Conservation (phyloP, 2,113 vertebrate genomes). For the Furnarius figulus region DNA sequence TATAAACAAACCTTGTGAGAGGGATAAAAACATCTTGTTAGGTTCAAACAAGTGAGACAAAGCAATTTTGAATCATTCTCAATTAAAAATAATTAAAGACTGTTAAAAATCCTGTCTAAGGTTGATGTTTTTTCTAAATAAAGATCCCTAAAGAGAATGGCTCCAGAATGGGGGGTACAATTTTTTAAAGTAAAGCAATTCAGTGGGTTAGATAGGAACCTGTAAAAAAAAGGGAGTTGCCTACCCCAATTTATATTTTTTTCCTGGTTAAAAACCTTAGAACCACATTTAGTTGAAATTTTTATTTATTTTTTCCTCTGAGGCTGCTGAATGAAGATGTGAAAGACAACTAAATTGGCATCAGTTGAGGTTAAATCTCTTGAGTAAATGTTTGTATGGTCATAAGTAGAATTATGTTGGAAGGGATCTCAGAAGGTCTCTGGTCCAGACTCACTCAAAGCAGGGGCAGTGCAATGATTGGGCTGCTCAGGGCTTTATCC, state of each 20-base stretch:
- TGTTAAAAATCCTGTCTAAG: background rate
- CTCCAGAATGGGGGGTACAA: background rate
- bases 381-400: background rate
- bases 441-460: background rate
- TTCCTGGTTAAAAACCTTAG: background rate
- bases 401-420: background rate
- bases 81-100: slow-evolving; percentile 37
- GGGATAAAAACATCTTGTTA: background rate
- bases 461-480: background rate
- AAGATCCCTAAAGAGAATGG: background rate
- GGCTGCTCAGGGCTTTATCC: background rate
- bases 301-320: background rate
- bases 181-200: background rate
- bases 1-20: background rate
- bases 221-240: background rate
- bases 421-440: background rate
- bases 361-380: background rate
- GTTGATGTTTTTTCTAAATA: background rate
- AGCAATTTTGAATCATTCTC: background rate
- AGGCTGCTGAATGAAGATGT: background rate
- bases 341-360: background rate
- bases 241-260: background rate
- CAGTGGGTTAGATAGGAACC: background rate
- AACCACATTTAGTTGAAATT: background rate
- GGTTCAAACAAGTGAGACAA: background rate